A percentile compares a stretch with the other conserved stretches of the same genome.
phyloP scores from a whole-genome alignment of 1,140 invertebrate species.

The Linepithema humile region DNA sequence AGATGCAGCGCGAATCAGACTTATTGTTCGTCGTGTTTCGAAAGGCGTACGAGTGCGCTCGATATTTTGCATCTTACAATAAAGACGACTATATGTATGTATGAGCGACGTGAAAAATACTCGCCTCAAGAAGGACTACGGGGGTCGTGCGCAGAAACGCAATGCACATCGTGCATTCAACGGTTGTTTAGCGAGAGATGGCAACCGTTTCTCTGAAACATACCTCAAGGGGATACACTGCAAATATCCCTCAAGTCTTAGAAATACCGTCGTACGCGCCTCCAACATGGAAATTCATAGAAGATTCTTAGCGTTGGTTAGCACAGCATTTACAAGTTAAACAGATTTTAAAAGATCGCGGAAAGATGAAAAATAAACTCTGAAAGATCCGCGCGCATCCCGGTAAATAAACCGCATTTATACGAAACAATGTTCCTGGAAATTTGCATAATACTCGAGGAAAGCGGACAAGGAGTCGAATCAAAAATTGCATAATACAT shows the following conservation, averaged over 20 bases:
- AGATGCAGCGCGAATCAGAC: conserved; percentile 4
- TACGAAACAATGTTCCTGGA: not conserved
- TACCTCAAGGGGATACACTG: conserved; percentile 18
- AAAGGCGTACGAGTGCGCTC: conserved; percentile 20
- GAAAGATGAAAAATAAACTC: not conserved
- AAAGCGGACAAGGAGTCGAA: not conserved
- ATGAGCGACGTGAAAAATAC: not conserved
- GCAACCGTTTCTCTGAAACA: conserved; percentile 26
- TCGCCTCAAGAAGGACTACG: not conserved
- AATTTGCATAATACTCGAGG: not conserved
- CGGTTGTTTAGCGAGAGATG: conserved; percentile 38
- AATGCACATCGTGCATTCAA: not conserved
- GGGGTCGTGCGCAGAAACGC: not conserved
- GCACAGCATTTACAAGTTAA: conserved; percentile 51
- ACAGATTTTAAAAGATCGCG: conserved; percentile 31
- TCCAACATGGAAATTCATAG: conserved; percentile 34
- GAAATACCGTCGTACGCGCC: conserved; percentile 19
- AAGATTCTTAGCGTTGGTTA: not conserved
- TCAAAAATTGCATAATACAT: not conserved
- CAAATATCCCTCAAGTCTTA: conserved; percentile 33
- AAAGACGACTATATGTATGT: not conserved
- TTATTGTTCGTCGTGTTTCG: conserved; percentile 8
- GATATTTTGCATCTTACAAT: not conserved
- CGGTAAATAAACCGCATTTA: conserved; percentile 18
- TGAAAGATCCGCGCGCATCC: not conserved